Evolutionary conservation across 1,140 invertebrate genomes (phyloP), one percentile per base, ranked within the genome.

Genomic region (Globodera ellingtonae): DNA sequence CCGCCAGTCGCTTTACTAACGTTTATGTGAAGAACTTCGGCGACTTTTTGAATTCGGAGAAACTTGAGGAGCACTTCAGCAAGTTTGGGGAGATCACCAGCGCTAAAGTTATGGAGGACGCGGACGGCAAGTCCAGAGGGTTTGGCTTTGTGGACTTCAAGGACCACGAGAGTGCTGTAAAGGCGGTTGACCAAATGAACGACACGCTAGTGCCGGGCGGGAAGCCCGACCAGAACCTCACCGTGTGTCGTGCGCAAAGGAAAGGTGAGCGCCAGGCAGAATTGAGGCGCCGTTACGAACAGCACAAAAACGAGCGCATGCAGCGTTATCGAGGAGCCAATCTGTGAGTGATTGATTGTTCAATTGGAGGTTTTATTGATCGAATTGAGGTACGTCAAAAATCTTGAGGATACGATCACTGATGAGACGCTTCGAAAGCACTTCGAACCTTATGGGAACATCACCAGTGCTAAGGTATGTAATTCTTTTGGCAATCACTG

Each of bases 121-220:
- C 95, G 75, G 93, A 94, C 89, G 95, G 95, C 7, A 95, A 95
- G 89, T 95, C 95, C 24, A 94, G 94, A 90, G 96, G 98, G 21
- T 99, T 99, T 92, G 98, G 98, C n/a, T 99, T 99, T 92, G 97
- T 99, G 75, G 95, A 96, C 62, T 99, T 95, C 91, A 96, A 98
- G 90, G 94, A 96, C 89, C 94, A 97, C 70, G 96, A 98, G 90
- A 93, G 93, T 82, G 98, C 98, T 74, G 96, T 98, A 90, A 93
- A 93, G 84, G 75, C 86, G 44, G 86, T 87, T 18, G 66, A 87
- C 6, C 85, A 78, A 48, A 67, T 87, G 84, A 84, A 87, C 50
- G 86, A 80, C 5, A 71, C 77, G 15, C 74, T 81, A 35, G 56
- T 88, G 21, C 82, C 82, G 69, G n/a, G n/a, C n/a, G 75, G 24